Evolutionary conservation across 2,113 vertebrate species (phyloP).

Genomic region (Amphiprion ocellaris): DNA sequence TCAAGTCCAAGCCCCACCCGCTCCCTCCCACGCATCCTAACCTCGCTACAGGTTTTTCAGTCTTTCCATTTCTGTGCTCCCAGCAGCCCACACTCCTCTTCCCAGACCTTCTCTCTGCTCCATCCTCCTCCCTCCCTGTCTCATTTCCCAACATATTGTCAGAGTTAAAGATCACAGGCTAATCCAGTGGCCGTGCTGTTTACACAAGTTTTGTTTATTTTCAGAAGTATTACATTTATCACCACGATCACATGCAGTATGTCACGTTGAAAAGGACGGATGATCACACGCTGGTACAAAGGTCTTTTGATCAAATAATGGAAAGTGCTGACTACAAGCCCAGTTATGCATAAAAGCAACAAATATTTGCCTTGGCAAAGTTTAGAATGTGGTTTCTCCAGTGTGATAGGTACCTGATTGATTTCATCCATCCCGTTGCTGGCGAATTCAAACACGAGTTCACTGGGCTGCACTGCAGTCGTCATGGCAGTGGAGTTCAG

Average conservation of each 20-base stretch:
- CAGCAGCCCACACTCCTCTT: constrained; percentile 53
- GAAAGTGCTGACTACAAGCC: background rate
- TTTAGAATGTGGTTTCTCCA: background rate
- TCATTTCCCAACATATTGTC: constrained; percentile 20
- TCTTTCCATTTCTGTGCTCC: constrained; percentile 73
- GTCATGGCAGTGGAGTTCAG: constrained; percentile 84
- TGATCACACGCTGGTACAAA: background rate
- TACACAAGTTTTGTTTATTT: constrained; percentile 40
- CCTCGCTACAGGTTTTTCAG: constrained; percentile 60
- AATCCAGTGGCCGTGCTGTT: constrained; percentile 40
- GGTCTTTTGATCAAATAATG: constrained; percentile 11
- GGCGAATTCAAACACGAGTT: constrained; percentile 91
- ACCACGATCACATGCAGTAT: constrained; percentile 10
- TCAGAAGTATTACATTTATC: constrained; percentile 48
- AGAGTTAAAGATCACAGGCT: constrained; percentile 52
- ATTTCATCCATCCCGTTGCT: constrained; percentile 92
- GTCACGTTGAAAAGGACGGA: constrained; percentile 6
- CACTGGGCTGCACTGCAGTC: constrained; percentile 86
- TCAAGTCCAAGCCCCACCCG: constrained; percentile 54
- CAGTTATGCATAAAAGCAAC: constrained; percentile 1
- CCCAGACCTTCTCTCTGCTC: constrained; percentile 49
- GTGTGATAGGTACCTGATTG: constrained; percentile 80
- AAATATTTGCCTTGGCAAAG: background rate
- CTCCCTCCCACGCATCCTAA: constrained; percentile 72
- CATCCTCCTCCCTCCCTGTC: constrained; percentile 28